Percentiles rank a stretch among this genome's conserved stretches.
Evolutionary conservation across 2,113 vertebrate species (phyloP).

Genomic region (Tragelaphus scriptus): DNA sequence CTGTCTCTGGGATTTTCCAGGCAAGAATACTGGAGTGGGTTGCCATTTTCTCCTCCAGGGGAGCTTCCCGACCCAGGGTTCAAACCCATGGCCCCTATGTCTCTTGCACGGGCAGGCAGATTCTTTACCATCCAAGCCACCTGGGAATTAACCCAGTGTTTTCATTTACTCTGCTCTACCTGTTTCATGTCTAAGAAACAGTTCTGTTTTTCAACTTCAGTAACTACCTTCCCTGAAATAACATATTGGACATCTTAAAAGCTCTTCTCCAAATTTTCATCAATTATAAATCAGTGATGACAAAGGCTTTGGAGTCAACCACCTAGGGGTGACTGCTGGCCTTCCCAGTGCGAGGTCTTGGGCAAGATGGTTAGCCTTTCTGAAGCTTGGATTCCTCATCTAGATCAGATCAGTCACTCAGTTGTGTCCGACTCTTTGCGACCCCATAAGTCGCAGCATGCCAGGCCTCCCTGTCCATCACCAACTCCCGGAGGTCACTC

Average conservation of each 20-base stretch:
- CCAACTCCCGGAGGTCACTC: too few species aligned
- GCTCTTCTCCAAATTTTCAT: neutral
- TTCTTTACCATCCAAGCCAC: neutral
- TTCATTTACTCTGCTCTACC: neutral
- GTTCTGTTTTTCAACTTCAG: neutral
- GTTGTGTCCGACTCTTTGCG: too few species aligned
- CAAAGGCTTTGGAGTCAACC: neutral
- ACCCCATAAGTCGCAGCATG: too few species aligned
- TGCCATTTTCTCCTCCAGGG: neutral
- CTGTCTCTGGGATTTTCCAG: neutral
- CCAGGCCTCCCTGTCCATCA: too few species aligned
- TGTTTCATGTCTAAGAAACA: neutral
- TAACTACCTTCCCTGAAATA: neutral
- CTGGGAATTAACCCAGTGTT: neutral
- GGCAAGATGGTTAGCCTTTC: neutral
- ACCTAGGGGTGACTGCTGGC: neutral
- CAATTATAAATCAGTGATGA: neutral
- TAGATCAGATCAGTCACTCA: neutral
- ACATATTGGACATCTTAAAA: neutral
- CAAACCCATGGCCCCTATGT: neutral
- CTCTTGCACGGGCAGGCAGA: neutral
- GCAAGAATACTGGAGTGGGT: neutral
- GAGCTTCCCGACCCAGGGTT: neutral
- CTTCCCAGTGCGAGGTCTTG: neutral
- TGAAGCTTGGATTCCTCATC: neutral